phyloP scores from a whole-genome alignment of 1,140 invertebrate genomes.

The Cherax destructor region DNA sequence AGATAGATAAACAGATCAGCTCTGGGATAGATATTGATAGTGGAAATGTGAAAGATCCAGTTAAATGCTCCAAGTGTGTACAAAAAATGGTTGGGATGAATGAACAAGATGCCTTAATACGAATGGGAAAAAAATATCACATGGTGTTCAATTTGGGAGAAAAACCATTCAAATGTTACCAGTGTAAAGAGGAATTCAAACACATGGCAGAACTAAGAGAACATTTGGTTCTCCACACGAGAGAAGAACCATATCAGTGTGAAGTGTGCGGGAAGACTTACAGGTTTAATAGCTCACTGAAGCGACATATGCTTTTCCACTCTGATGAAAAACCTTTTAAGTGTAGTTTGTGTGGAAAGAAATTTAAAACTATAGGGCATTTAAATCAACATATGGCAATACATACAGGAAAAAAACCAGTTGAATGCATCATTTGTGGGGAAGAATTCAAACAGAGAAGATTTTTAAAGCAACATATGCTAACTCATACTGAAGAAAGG shows the following conservation, averaged over 20 bases:
- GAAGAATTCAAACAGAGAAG: slow-evolving; percentile 2
- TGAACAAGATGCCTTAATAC: neutral
- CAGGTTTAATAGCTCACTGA: neutral
- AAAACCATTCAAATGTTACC: neutral
- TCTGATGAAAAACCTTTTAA: slow-evolving; percentile 2
- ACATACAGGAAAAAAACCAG: neutral
- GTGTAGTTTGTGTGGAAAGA: neutral
- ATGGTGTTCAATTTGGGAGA: neutral
- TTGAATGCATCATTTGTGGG: neutral
- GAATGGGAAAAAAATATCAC: neutral
- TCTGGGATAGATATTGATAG: neutral
- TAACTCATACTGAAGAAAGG: neutral
- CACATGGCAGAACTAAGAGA: neutral
- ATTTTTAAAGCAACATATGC: neutral
- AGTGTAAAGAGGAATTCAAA: neutral
- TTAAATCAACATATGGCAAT: slow-evolving; percentile 4
- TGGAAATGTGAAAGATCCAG: neutral
- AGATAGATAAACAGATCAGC: neutral
- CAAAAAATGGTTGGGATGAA: neutral
- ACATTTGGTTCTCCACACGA: neutral
- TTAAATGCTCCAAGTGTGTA: neutral
- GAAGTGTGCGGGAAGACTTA: neutral
- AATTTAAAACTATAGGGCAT: neutral
- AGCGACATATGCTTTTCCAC: neutral
- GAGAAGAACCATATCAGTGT: neutral